Evolutionary conservation across 2,113 vertebrate genomes (phyloP), one percentile per base, ranked within the genome.

Genomic region (Elgaria multicarinata): DNA sequence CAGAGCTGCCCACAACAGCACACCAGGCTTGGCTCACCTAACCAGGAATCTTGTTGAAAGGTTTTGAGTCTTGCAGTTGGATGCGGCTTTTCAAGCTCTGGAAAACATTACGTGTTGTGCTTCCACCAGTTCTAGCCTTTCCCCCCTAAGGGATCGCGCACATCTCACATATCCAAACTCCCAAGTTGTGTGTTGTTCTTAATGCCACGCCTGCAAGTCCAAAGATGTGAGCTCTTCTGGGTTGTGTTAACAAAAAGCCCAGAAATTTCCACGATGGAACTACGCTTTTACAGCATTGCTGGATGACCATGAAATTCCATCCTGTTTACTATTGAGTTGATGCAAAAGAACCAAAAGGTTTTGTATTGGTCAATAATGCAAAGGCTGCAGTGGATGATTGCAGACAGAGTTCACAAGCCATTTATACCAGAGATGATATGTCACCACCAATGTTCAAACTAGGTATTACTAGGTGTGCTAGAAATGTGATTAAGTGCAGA

Each of bases 21-120:
- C 53, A 84, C 42, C 58, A 84, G 53, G 44, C 72, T 89, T 77
- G 44, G 62, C 58, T 69, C 46, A 85, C 46, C 64, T 89, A 78
- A 55, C 62, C 84, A 84, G 44, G 74, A 89, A 89, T 89, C 82
- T 85, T 89, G 72, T 78, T 67, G 82, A 84, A 84, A 84, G n/a
- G 72, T 31, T 76, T 84, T 89, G 78, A 89, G 72, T 39, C 88
- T 39, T 84, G 42, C 88, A 77, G 24, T 89, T 89, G 82, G 88
- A 89, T 89, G 72, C 5, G 82, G 55, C 50, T 78, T 62, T 55
- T 85, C 72, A 33, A 3, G 62, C 82, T 84, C 81, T 78, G 88
- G 88, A 85, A 89, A 78, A 85, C 88, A 85, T 89, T 89, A 89
- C 74, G 69, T 78, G 44, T 85, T 77, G 62, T 69, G 72, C 88